Evolutionary conservation across 2,797 vertebrate genomes (phyloP).

Genomic region (Melanogrammus aeglefinus): DNA sequence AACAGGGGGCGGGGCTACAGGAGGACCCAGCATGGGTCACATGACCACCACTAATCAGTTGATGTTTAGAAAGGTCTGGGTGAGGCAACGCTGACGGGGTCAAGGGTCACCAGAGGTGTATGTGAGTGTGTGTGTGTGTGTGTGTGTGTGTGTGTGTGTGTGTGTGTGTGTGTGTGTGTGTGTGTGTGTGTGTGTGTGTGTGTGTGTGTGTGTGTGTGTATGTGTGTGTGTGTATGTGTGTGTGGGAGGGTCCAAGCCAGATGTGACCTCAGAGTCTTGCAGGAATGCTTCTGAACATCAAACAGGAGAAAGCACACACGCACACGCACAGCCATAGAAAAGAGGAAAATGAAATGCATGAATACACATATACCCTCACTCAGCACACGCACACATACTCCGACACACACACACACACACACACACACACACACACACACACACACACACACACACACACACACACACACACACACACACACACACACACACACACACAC

Average conservation of each 20-base stretch:
- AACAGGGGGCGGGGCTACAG: background rate
- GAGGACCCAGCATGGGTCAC: background rate
- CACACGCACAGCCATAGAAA: background rate
- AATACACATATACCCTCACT: background rate
- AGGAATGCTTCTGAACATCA: constrained; percentile 1
- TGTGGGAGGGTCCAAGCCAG: background rate
- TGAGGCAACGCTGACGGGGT: background rate
- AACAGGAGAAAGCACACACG: background rate
- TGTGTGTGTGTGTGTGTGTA: too few relatives aligned
- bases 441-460: too few relatives aligned
- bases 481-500: background rate
- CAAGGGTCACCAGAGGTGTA: background rate
- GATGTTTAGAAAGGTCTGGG: background rate
- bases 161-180: too few relatives aligned
- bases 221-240: too few relatives aligned
- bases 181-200: too few relatives aligned
- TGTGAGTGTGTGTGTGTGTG: too few relatives aligned
- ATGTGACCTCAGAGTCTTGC: constrained; percentile 1
- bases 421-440: background rate
- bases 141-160: too few relatives aligned
- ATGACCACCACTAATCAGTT: background rate
- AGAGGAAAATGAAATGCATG: background rate
- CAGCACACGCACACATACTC: too few relatives aligned
- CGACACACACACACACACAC: too few relatives aligned
- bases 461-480: too few relatives aligned